These are phyloP conservation scores for Garra rufa DNA, from an alignment of 2,113 vertebrate species.

Conservation along the genomic window DNA sequence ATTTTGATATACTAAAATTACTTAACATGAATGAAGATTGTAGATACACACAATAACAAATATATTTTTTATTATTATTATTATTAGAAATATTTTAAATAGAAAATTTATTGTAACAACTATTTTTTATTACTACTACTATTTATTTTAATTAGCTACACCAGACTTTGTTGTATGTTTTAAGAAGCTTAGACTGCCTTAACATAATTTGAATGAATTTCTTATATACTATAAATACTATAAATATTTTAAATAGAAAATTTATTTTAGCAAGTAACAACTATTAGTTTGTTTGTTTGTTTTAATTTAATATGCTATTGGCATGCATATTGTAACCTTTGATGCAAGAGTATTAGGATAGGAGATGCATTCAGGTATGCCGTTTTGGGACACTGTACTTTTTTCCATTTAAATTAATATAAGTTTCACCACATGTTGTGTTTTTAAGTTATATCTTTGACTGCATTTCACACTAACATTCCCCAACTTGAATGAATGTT, in stretches of 20 bases:
- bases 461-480: neutral
- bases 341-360: neutral
- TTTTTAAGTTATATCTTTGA: neutral
- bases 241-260: too few species aligned
- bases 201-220: neutral
- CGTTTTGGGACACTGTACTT: neutral
- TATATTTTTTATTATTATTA: too few species aligned
- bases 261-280: too few species aligned
- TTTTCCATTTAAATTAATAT: neutral
- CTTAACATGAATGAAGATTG: too few species aligned
- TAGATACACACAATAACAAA: too few species aligned
- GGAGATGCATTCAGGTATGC: neutral
- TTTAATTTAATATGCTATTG: neutral
- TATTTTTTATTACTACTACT: too few species aligned
- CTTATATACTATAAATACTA: too few species aligned
- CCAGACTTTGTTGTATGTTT: neutral
- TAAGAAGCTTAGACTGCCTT: neutral
- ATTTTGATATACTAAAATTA: too few species aligned
- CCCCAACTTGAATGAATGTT: neutral
- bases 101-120: too few species aligned
- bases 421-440: neutral
- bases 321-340: neutral
- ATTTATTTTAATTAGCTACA: too few species aligned
- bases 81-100: too few species aligned
- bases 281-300: too few species aligned